Conservation (phyloP, 2,888 invertebrate genomes). For the Hypolimnas misippus region DNA sequence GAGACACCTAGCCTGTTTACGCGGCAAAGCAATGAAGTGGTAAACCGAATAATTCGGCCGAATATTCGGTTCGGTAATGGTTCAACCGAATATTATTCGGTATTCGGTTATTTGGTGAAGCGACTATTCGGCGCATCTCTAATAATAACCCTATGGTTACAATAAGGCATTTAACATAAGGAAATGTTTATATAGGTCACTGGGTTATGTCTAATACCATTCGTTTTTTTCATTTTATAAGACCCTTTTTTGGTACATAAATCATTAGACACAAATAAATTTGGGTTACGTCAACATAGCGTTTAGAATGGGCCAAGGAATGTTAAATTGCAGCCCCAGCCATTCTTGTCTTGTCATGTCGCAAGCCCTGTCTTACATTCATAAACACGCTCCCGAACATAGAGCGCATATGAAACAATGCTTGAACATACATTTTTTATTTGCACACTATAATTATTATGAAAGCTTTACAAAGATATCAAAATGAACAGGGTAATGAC, state of each 20-base stretch:
- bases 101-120: no score
- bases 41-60: no score
- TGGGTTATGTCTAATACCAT: not conserved
- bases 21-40: no score
- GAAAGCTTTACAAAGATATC: slow-evolving; percentile 5
- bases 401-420: slow-evolving; percentile 16
- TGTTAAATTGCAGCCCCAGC: slow-evolving; percentile 28
- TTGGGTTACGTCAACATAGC: slow-evolving; percentile 19
- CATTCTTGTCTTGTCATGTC: slow-evolving; percentile 22
- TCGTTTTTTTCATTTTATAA: slow-evolving; percentile 1
- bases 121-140: no score
- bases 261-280: slow-evolving; percentile 23
- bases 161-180: not conserved
- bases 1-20: no score
- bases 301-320: slow-evolving; percentile 27
- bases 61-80: no score
- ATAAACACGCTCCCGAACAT: slow-evolving; percentile 3
- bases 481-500: slow-evolving; percentile 16
- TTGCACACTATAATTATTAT: slow-evolving; percentile 3
- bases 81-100: no score
- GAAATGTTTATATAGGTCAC: not conserved
- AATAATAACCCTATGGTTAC: no score
- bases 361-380: slow-evolving; percentile 15
- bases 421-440: slow-evolving; percentile 13
- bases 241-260: slow-evolving; percentile 6